phyloP scores from a whole-genome alignment of 2,888 invertebrate species.

The Acronicta leporina region DNA sequence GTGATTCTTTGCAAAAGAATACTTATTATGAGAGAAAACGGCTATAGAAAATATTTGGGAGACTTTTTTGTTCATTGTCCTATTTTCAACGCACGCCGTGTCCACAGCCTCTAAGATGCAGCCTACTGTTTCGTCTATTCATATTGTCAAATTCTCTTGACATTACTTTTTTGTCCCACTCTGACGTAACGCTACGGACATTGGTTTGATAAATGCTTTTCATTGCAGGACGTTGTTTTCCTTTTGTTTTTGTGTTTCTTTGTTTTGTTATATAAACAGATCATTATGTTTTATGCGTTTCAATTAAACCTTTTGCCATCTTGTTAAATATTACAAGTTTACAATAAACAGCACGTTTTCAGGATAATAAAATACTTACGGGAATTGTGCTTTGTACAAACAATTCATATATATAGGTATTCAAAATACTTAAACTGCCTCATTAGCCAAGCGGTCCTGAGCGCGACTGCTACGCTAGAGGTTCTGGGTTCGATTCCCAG shows the following conservation, averaged over 20 bases:
- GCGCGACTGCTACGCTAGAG: too few relatives aligned
- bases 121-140: conserved; percentile 56
- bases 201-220: conserved; percentile 42
- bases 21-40: conserved; percentile 62
- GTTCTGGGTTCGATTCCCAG: too few relatives aligned
- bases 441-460: too few relatives aligned
- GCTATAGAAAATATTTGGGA: conserved; percentile 58
- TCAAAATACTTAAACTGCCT: too few relatives aligned
- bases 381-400: too few relatives aligned
- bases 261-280: conserved; percentile 12
- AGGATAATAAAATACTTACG: too few relatives aligned
- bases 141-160: conserved; percentile 46
- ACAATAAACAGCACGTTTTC: too few relatives aligned
- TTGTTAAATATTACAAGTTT: not conserved
- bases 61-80: conserved; percentile 61
- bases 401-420: too few relatives aligned
- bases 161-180: conserved; percentile 43
- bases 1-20: conserved; percentile 66
- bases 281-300: conserved; percentile 4
- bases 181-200: conserved; percentile 3
- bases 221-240: conserved; percentile 18
- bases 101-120: conserved; percentile 59
- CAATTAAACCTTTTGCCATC: not conserved
- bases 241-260: conserved; percentile 22
- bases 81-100: conserved; percentile 54